Percentiles rank a stretch among this genome's conserved stretches.
Evolutionary conservation across 1,140 invertebrate species (phyloP).

Genomic region (Caenorhabditis remanei): DNA sequence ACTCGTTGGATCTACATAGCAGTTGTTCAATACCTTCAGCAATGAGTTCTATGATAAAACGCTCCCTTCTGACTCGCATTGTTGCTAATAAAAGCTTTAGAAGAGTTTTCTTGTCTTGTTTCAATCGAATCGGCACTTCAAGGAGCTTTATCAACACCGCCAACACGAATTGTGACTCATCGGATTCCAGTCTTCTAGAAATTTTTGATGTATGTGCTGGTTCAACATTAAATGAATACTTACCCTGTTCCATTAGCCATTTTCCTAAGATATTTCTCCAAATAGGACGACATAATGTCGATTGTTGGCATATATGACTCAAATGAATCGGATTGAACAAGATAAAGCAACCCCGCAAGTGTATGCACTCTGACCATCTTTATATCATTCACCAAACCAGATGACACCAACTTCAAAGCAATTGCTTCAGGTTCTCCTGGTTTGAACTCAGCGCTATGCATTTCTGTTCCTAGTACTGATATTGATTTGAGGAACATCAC

Average conservation of each 20-base stretch:
- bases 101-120: slow-evolving; percentile 17
- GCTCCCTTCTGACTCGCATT: slow-evolving; percentile 3
- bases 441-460: slow-evolving; percentile 4
- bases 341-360: neutral
- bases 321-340: slow-evolving; percentile 20
- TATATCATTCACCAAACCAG: neutral
- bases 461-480: slow-evolving; percentile 8
- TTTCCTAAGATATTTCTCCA: slow-evolving; percentile 11
- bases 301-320: slow-evolving; percentile 17
- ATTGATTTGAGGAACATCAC: slow-evolving; percentile 26
- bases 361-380: slow-evolving; percentile 10
- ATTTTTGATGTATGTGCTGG: neutral
- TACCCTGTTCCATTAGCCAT: slow-evolving; percentile 16
- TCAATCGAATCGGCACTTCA: neutral
- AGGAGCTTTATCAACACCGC: neutral
- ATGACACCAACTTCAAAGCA: neutral
- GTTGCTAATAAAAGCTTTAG: neutral
- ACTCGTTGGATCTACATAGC: slow-evolving; percentile 16
- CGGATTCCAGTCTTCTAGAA: neutral
- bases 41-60: neutral
- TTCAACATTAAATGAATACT: neutral
- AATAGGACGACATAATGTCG: neutral
- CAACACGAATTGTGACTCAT: slow-evolving; percentile 2
- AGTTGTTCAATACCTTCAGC: slow-evolving; percentile 27
- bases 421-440: slow-evolving; percentile 26